Evolutionary conservation across 2,888 invertebrate species (phyloP).

Genomic region (Psococerastis gibbosa): DNA sequence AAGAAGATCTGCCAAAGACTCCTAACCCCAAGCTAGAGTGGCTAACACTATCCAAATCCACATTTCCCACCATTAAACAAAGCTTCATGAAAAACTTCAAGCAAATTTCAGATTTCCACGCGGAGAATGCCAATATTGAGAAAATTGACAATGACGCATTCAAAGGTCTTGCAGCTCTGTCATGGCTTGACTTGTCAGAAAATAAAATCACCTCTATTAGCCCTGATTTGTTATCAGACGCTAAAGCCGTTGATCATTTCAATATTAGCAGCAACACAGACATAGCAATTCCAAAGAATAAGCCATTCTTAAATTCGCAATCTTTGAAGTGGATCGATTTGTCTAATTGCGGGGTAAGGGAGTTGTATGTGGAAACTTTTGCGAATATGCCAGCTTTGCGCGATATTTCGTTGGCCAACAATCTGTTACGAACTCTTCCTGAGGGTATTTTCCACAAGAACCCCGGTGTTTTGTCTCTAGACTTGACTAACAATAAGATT

Average conservation of each 20-base stretch:
- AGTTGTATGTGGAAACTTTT: background rate
- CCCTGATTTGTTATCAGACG: background rate
- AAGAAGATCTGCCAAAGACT: conserved; percentile 2
- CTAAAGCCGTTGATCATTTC: background rate
- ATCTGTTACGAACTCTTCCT: background rate
- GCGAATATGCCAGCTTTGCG: background rate
- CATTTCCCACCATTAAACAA: background rate
- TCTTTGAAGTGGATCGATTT: conserved; percentile 1
- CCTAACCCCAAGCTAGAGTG: conserved; percentile 1
- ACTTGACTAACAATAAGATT: background rate
- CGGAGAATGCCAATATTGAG: background rate
- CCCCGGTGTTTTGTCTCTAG: background rate
- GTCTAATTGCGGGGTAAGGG: background rate
- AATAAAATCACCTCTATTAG: background rate
- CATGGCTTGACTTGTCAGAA: conserved; percentile 2
- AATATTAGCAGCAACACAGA: conserved; percentile 1
- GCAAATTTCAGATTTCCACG: conserved; percentile 5
- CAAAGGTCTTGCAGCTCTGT: background rate
- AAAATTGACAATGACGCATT: conserved; percentile 4
- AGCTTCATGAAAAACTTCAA: background rate
- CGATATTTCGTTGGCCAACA: background rate
- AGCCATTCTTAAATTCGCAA: background rate
- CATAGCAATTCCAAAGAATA: background rate
- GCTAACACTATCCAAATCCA: background rate
- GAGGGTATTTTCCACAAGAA: background rate